phyloP scores from a whole-genome alignment of 2,888 invertebrate genomes.

The Zonitis immaculata region DNA sequence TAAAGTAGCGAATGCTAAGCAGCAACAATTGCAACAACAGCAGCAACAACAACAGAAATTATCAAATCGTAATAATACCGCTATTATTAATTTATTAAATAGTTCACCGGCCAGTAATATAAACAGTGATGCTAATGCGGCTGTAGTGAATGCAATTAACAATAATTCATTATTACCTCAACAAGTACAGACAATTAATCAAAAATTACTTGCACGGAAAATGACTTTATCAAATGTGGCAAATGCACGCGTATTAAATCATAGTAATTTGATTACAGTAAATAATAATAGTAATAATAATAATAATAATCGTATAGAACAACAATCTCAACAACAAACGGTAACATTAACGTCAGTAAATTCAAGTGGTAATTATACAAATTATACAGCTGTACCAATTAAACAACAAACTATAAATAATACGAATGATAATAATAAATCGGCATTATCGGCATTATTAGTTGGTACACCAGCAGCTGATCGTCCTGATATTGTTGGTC shows the following conservation, averaged over 20 bases:
- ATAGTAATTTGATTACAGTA: constrained; percentile 47
- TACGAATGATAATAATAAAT: constrained; percentile 37
- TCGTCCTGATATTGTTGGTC: constrained; percentile 53
- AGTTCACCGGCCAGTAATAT: constrained; percentile 64
- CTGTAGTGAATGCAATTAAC: constrained; percentile 50
- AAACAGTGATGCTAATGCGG: constrained; percentile 57
- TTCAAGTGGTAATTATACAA: constrained; percentile 39
- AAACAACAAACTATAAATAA: constrained; percentile 36
- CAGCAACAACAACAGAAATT: constrained; percentile 39
- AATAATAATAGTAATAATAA: no score
- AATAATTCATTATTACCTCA: constrained; percentile 43
- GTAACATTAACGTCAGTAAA: constrained; percentile 45
- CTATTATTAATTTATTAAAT: constrained; percentile 72
- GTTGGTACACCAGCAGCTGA: constrained; percentile 59
- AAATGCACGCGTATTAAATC: constrained; percentile 46
- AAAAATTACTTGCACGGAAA: constrained; percentile 52
- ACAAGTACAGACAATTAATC: constrained; percentile 39
- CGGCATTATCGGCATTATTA: constrained; percentile 56
- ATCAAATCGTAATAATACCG: constrained; percentile 59
- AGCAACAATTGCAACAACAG: constrained; percentile 31
- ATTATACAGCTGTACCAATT: constrained; percentile 42
- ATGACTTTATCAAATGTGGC: constrained; percentile 55
- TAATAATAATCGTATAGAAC: constrained; percentile 36
- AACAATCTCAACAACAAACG: constrained; percentile 37
- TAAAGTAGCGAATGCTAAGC: constrained; percentile 41